A percentile compares a stretch with the other conserved stretches of the same genome.
phyloP scores from a whole-genome alignment of 2,113 vertebrate species.

The Alethe castanea region DNA sequence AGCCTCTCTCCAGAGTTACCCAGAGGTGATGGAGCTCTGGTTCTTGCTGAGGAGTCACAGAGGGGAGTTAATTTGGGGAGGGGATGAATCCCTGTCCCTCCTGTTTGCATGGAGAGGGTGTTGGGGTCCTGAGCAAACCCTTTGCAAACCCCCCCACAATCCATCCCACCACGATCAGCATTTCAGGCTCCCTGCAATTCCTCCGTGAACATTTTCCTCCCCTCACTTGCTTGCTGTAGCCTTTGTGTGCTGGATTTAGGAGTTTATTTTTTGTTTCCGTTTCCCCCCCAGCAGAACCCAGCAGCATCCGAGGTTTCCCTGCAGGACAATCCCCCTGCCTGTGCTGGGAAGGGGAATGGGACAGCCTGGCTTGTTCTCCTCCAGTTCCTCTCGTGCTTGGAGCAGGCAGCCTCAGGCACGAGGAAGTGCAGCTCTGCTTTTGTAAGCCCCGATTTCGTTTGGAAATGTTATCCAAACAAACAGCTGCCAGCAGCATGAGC shows the following conservation, averaged over 20 bases:
- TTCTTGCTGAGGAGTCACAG: neutral
- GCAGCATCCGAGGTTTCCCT: neutral
- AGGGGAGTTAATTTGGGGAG: neutral
- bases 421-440: conserved; percentile 28
- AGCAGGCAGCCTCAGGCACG: neutral
- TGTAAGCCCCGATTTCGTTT: neutral
- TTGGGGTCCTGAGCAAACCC: neutral
- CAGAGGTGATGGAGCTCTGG: neutral
- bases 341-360: neutral
- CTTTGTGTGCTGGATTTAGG: neutral
- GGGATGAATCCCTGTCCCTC: neutral
- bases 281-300: neutral
- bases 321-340: neutral
- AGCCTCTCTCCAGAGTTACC: fast-evolving
- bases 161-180: fast-evolving
- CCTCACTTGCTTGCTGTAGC: neutral
- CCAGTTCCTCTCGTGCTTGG: neutral
- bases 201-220: neutral
- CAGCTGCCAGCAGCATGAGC: conserved; percentile 18
- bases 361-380: neutral
- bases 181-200: neutral
- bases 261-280: neutral
- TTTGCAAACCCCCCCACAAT: neutral
- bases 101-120: fast-evolving
- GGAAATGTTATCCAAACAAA: conserved; percentile 45